phyloP scores from a whole-genome alignment of 2,797 vertebrate genomes.

The Philypnodon macrostomus region DNA sequence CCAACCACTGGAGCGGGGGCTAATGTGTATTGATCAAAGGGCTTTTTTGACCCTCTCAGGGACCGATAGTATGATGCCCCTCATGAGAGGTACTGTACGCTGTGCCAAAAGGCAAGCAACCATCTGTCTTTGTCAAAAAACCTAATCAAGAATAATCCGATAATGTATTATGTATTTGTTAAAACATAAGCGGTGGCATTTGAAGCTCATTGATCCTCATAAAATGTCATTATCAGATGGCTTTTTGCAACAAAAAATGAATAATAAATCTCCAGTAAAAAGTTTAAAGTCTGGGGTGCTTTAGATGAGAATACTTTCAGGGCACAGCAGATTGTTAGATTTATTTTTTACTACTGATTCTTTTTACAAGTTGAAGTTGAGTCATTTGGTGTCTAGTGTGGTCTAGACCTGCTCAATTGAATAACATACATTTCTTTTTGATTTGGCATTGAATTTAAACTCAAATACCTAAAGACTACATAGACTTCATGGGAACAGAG shows the following conservation, averaged over 20 bases:
- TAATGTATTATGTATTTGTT: conserved; percentile 13
- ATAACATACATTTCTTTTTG: too few relatives aligned
- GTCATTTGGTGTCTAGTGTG: too few relatives aligned
- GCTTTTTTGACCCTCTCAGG: conserved; percentile 47
- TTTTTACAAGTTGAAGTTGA: too few relatives aligned
- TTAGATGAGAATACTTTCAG: too few relatives aligned
- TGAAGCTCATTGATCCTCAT: conserved; percentile 7
- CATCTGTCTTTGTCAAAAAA: conserved; percentile 57
- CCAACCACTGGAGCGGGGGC: conserved; percentile 40
- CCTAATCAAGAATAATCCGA: conserved; percentile 20
- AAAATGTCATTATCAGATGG: conserved; percentile 5
- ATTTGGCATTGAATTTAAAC: too few relatives aligned
- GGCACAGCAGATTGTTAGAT: too few relatives aligned
- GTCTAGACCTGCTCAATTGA: too few relatives aligned
- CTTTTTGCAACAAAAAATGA: neutral
- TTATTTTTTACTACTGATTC: too few relatives aligned
- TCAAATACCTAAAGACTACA: too few relatives aligned
- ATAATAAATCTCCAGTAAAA: too few relatives aligned
- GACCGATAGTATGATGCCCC: conserved; percentile 51
- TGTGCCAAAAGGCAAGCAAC: conserved; percentile 42
- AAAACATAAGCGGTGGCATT: conserved; percentile 16
- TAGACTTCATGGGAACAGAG: too few relatives aligned
- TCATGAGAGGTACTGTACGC: conserved; percentile 50
- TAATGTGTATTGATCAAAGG: conserved; percentile 72
- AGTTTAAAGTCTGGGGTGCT: too few relatives aligned